Evolutionary conservation across 2,888 invertebrate species (phyloP).

Genomic region (Drosophila formosana): DNA sequence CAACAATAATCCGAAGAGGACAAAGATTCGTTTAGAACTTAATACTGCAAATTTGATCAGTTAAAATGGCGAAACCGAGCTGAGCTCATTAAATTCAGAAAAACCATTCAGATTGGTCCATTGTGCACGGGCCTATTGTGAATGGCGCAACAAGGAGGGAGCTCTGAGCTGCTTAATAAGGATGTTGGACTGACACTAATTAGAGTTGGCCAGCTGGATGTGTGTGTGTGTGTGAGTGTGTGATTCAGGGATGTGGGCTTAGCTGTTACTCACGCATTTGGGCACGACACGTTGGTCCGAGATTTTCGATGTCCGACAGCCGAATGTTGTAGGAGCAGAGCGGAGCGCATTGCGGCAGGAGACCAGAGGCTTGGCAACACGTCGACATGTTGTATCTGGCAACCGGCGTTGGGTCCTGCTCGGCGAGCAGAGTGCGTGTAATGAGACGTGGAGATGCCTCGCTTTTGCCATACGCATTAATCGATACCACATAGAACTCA

Average conservation of each 20-base stretch:
- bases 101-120: slow-evolving; percentile 33
- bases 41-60: slow-evolving; percentile 43
- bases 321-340: slow-evolving; percentile 93
- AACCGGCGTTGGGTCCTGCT: slow-evolving; percentile 83
- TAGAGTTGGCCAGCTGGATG: slow-evolving; percentile 47
- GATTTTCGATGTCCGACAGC: slow-evolving; percentile 91
- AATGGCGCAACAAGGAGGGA: slow-evolving; percentile 5
- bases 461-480: slow-evolving; percentile 92
- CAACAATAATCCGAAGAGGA: background rate
- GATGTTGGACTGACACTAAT: slow-evolving; percentile 61
- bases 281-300: slow-evolving; percentile 91
- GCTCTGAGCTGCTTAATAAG: slow-evolving; percentile 37
- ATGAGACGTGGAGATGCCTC: slow-evolving; percentile 91
- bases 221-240: slow-evolving; percentile 6
- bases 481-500: slow-evolving; percentile 92
- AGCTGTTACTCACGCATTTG: slow-evolving; percentile 89
- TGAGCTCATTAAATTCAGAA: slow-evolving; percentile 59
- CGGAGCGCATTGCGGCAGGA: slow-evolving; percentile 88
- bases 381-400: slow-evolving; percentile 91
- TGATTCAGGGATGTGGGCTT: slow-evolving; percentile 27
- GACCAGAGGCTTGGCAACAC: slow-evolving; percentile 90
- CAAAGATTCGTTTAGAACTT: slow-evolving; percentile 14
- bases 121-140: background rate
- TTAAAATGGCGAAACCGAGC: slow-evolving; percentile 39
- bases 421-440: slow-evolving; percentile 88